A percentile compares a stretch with the other conserved stretches of the same genome.
Evolutionary conservation across 2,888 invertebrate genomes (phyloP).

Genomic region (Conomelus anceps): DNA sequence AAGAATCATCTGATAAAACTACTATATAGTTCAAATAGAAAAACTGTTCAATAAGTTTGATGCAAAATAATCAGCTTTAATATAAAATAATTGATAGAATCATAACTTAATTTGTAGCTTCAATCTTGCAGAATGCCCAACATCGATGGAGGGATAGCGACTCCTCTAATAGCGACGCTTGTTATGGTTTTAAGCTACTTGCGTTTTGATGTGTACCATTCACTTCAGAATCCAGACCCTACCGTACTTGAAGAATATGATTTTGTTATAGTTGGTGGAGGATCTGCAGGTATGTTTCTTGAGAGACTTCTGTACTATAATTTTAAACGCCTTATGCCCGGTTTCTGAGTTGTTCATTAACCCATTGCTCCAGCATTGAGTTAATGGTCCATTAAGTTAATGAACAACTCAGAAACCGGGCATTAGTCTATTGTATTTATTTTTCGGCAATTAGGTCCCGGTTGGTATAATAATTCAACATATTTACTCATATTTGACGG

Average conservation of each 20-base stretch:
- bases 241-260: conserved; percentile 63
- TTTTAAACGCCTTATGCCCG: too few relatives aligned
- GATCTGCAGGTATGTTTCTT: conserved; percentile 63
- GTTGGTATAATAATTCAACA: too few relatives aligned
- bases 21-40: too few relatives aligned
- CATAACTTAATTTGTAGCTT: not conserved
- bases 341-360: too few relatives aligned
- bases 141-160: not conserved
- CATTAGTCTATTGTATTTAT: too few relatives aligned
- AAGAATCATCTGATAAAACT: too few relatives aligned
- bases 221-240: not conserved
- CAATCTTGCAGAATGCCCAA: not conserved
- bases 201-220: not conserved
- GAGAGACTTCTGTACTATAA: too few relatives aligned
- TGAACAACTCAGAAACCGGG: too few relatives aligned
- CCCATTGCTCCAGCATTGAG: too few relatives aligned
- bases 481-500: too few relatives aligned
- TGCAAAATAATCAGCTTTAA: not conserved
- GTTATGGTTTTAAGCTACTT: not conserved
- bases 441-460: too few relatives aligned
- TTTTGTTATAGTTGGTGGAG: conserved; percentile 79
- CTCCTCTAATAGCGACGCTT: not conserved
- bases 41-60: not conserved
- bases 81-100: not conserved
- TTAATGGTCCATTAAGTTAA: too few relatives aligned